Conservation (phyloP, 2,888 invertebrate species). For the Pyrrhosoma nymphula region DNA sequence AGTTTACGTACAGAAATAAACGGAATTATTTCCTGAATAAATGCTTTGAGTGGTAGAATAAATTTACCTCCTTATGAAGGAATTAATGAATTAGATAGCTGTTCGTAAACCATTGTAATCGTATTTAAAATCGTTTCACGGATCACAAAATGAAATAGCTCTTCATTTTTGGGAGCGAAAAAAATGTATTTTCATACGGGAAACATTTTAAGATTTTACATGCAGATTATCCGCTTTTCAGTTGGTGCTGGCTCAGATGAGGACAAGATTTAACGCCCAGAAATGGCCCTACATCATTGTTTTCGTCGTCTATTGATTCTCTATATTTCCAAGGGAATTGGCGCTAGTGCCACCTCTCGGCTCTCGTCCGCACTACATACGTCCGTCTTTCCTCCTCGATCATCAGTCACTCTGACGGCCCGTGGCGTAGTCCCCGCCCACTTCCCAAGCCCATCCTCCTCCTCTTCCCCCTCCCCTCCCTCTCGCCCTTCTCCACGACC, state of each 20-base stretch:
- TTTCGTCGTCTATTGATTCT: slow-evolving; percentile 51
- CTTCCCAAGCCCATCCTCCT: slow-evolving; percentile 62
- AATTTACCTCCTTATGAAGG: too few species aligned
- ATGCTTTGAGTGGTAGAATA: too few species aligned
- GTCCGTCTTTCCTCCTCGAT: slow-evolving; percentile 54
- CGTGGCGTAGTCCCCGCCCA: slow-evolving; percentile 54
- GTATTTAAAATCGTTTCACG: too few species aligned
- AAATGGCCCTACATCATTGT: slow-evolving; percentile 20
- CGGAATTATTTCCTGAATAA: too few species aligned
- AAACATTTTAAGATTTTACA: neutral
- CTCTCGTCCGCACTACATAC: slow-evolving; percentile 62
- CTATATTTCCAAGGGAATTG: slow-evolving; percentile 57
- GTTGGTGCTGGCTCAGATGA: neutral
- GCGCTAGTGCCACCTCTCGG: slow-evolving; percentile 66
- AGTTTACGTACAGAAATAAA: too few species aligned
- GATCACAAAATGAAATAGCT: too few species aligned
- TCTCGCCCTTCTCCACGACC: slow-evolving; percentile 4
- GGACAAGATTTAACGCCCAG: neutral
- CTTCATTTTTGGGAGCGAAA: too few species aligned
- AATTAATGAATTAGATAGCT: too few species aligned
- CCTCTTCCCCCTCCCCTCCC: slow-evolving; percentile 3
- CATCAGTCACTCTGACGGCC: slow-evolving; percentile 49
- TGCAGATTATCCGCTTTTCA: neutral
- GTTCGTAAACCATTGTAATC: too few species aligned
- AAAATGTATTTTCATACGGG: neutral